A percentile compares a stretch with the other conserved stretches of the same genome.
Conservation (phyloP, 2,113 vertebrate species). For the Pristiophorus japonicus region DNA sequence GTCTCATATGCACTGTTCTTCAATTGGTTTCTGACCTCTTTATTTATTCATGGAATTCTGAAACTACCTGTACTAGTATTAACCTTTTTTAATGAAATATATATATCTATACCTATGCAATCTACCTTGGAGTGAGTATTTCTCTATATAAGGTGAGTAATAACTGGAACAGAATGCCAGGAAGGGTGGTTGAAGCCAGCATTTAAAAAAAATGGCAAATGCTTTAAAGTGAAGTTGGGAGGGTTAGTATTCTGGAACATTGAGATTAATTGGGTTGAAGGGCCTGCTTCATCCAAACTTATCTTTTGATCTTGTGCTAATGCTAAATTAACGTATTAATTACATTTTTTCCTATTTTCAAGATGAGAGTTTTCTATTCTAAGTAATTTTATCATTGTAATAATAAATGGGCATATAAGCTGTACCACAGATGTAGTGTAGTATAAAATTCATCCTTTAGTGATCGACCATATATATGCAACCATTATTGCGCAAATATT, state of each 20-base stretch:
- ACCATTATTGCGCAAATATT: neutral
- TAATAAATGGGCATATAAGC: neutral
- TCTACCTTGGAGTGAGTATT: neutral
- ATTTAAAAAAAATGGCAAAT: neutral
- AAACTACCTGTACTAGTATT: neutral
- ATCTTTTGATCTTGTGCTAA: neutral
- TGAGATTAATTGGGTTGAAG: neutral
- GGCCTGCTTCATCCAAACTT: neutral
- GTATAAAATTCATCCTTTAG: neutral
- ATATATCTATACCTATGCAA: neutral
- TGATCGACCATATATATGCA: neutral
- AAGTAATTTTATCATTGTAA: neutral
- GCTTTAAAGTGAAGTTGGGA: neutral
- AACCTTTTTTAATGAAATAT: neutral
- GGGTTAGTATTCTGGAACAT: neutral
- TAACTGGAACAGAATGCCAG: neutral
- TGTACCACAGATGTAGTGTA: neutral
- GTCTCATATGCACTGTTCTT: neutral
- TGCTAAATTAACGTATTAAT: neutral
- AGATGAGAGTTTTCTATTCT: neutral
- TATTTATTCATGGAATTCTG: neutral
- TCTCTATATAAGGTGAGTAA: neutral
- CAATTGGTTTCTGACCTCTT: neutral
- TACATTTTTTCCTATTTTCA: neutral
- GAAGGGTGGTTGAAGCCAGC: neutral